These are phyloP conservation scores for Argynnis bischoffii DNA, from an alignment of 2,888 invertebrate species.

Conservation along the genomic window DNA sequence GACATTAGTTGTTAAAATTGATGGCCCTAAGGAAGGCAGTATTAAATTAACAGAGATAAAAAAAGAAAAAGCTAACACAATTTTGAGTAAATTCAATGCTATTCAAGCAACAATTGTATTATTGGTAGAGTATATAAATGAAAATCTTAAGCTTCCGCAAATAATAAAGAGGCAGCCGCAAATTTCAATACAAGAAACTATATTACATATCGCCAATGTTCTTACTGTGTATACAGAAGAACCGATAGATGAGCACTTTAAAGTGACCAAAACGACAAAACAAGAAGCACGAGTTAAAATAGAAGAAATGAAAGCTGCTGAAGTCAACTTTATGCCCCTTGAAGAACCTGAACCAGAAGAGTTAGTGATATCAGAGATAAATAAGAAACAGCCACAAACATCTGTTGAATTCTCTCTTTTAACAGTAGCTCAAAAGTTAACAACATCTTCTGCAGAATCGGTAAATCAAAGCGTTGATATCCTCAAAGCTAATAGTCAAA, in stretches of 20 bases:
- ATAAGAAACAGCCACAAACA: constrained; percentile 20
- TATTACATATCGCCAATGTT: constrained; percentile 23
- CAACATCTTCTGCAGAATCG: background rate
- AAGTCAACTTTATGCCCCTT: constrained; percentile 20
- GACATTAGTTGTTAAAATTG: background rate
- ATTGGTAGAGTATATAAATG: constrained; percentile 8
- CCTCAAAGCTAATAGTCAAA: background rate
- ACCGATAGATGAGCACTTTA: constrained; percentile 28
- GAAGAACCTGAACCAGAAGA: constrained; percentile 17
- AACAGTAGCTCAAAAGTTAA: background rate
- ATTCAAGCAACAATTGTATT: background rate
- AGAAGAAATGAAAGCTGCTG: constrained; percentile 34
- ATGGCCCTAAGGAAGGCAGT: constrained; percentile 5
- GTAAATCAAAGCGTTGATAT: background rate
- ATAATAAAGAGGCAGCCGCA: constrained; percentile 11
- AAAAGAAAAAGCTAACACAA: background rate
- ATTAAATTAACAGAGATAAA: background rate
- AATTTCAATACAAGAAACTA: constrained; percentile 18
- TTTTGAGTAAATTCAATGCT: background rate
- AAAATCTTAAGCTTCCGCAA: constrained; percentile 4
- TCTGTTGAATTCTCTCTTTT: constrained; percentile 14
- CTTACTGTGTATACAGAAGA: constrained; percentile 22
- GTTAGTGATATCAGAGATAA: background rate
- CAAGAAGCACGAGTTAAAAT: constrained; percentile 30
- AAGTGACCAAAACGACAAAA: constrained; percentile 15